Conservation (phyloP, 2,888 invertebrate species). For the Strigamia maritima region DNA sequence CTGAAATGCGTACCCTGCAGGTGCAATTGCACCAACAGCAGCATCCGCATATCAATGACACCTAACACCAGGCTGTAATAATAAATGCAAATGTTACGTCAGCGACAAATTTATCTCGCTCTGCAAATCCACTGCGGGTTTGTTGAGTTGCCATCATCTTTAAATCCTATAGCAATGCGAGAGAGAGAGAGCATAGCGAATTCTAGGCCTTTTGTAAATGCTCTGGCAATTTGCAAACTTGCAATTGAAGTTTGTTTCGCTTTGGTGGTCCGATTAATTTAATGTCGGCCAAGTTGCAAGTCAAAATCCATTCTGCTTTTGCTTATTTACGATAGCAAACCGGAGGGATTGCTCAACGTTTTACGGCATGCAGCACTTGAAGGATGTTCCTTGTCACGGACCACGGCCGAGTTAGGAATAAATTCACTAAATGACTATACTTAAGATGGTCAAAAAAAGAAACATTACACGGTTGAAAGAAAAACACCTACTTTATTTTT, state of each 20-base stretch:
- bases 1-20: conserved; percentile 7
- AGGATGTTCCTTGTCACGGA: conserved; percentile 26
- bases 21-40: conserved; percentile 16
- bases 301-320: conserved; percentile 12
- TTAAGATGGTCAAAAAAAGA: conserved; percentile 3
- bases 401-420: conserved; percentile 9
- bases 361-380: not conserved
- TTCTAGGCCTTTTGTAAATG: conserved; percentile 4
- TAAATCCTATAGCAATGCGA: not conserved
- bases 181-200: not conserved
- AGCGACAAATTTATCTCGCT: conserved; percentile 22
- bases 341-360: conserved; percentile 16
- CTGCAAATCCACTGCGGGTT: conserved; percentile 10
- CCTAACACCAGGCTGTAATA: not conserved
- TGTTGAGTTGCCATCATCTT: conserved; percentile 9
- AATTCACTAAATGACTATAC: conserved; percentile 16
- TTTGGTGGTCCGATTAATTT: conserved; percentile 32
- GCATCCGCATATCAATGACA: conserved; percentile 22
- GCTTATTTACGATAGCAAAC: conserved; percentile 13
- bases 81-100: conserved; percentile 23
- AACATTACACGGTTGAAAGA: not conserved
- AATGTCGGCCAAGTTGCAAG: conserved; percentile 17
- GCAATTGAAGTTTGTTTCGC: conserved; percentile 34
- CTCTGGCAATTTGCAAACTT: conserved; percentile 26
- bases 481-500: conserved; percentile 20